A percentile compares a stretch with the other conserved stretches of the same genome.
Evolutionary conservation across 2,888 invertebrate genomes (phyloP).

Genomic region (Temnothorax ravouxi): DNA sequence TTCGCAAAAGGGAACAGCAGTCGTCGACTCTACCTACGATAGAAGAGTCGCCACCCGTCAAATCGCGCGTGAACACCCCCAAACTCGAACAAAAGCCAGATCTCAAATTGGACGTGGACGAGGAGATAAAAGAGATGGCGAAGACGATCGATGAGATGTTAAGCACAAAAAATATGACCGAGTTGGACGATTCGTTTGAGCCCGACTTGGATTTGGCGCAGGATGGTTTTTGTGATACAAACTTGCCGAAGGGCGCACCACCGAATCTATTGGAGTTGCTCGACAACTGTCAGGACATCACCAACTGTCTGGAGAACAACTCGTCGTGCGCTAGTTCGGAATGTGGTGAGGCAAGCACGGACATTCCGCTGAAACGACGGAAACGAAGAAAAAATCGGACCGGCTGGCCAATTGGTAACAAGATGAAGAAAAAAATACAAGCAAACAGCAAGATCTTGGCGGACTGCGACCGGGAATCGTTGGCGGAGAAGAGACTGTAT

Average conservation of each 20-base stretch:
- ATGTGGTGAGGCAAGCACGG: conserved; percentile 81
- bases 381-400: conserved; percentile 92
- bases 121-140: conserved; percentile 84
- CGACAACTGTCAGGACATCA: conserved; percentile 82
- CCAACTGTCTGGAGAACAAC: conserved; percentile 82
- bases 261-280: conserved; percentile 82
- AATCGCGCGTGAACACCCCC: conserved; percentile 64
- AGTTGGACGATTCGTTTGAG: conserved; percentile 87
- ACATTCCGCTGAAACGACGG: conserved; percentile 86
- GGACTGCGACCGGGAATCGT: conserved; percentile 67
- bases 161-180: conserved; percentile 86
- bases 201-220: conserved; percentile 73
- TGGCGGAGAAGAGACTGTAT: conserved; percentile 35
- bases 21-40: conserved; percentile 57
- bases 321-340: conserved; percentile 85
- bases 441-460: conserved; percentile 55
- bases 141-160: conserved; percentile 87
- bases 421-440: conserved; percentile 69
- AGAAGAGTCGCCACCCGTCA: conserved; percentile 65
- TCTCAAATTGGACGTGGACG: conserved; percentile 79
- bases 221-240: conserved; percentile 59
- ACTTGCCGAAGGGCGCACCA: conserved; percentile 80
- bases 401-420: conserved; percentile 90
- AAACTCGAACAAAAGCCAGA: conserved; percentile 70
- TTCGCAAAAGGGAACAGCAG: conserved; percentile 82